These are phyloP conservation scores for Anniella stebbinsi DNA, from an alignment of 2,797 vertebrate species.

Conservation along the genomic window DNA sequence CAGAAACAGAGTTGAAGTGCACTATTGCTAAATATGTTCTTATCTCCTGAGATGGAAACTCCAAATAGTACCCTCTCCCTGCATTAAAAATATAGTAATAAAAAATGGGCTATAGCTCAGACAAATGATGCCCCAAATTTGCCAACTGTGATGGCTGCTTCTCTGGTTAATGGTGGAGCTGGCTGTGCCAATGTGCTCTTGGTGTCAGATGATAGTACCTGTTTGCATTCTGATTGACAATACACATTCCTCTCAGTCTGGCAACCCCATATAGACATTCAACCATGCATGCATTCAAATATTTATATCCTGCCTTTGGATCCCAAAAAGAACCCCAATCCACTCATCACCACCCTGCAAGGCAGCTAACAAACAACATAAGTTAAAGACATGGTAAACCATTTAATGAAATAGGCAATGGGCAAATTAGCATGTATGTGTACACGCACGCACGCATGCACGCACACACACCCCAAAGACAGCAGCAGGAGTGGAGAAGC, in stretches of 20 bases:
- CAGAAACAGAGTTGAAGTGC: neutral
- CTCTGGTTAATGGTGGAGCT: neutral
- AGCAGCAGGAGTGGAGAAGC: neutral
- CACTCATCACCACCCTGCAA: neutral
- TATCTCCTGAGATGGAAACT: neutral
- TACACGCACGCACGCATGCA: no score
- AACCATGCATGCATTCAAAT: neutral
- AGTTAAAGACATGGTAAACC: neutral
- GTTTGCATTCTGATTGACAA: conserved; percentile 62
- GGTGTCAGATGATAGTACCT: conserved; percentile 62
- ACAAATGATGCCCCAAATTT: neutral
- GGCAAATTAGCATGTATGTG: neutral
- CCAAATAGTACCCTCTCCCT: neutral
- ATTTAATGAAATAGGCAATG: neutral
- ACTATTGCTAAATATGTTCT: neutral
- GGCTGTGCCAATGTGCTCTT: conserved; percentile 64
- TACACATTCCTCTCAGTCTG: conserved; percentile 49
- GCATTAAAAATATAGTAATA: neutral
- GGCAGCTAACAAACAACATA: neutral
- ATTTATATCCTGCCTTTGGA: neutral
- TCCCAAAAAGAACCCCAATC: no score
- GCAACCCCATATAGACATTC: conserved; percentile 60
- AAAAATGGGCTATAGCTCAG: neutral
- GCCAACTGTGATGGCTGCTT: neutral
- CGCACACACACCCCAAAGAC: neutral